phyloP scores from a whole-genome alignment of 2,888 invertebrate genomes.

The Galerucella pusilla region DNA sequence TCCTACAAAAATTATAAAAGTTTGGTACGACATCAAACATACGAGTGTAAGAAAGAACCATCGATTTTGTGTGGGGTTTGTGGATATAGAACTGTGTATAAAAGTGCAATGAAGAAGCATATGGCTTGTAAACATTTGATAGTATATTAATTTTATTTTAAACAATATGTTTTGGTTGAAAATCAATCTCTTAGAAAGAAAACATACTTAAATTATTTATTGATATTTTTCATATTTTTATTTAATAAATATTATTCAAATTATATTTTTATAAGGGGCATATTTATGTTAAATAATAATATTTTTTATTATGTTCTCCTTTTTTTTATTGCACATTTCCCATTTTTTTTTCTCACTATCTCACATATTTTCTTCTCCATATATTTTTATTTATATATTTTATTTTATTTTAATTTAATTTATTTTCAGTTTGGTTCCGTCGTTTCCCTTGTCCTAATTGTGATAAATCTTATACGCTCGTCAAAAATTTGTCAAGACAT shows the following conservation, averaged over 20 bases:
- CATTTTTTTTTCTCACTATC: not conserved
- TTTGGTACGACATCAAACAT: conserved; percentile 64
- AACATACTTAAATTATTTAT: no score
- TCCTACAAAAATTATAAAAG: conserved; percentile 79
- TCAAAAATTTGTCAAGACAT: conserved; percentile 55
- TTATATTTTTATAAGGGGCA: no score
- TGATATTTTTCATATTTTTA: no score
- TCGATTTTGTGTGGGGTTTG: conserved; percentile 45
- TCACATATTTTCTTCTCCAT: not conserved
- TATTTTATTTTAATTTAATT: conserved; percentile 16
- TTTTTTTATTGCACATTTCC: conserved; percentile 7
- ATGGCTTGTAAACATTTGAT: conserved; percentile 32
- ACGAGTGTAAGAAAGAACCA: conserved; percentile 49
- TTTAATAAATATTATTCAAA: no score
- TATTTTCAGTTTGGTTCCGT: conserved; percentile 26
- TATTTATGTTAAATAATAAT: not conserved
- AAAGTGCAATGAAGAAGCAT: conserved; percentile 49
- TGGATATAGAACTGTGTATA: conserved; percentile 47
- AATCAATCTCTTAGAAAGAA: no score
- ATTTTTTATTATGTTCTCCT: not conserved
- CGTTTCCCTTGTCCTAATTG: conserved; percentile 50
- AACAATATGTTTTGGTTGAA: not conserved
- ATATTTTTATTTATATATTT: conserved; percentile 8
- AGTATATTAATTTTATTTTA: not conserved
- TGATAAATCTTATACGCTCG: conserved; percentile 54